Conservation (phyloP, 2,888 invertebrate genomes). For the Tribolium freemani region DNA sequence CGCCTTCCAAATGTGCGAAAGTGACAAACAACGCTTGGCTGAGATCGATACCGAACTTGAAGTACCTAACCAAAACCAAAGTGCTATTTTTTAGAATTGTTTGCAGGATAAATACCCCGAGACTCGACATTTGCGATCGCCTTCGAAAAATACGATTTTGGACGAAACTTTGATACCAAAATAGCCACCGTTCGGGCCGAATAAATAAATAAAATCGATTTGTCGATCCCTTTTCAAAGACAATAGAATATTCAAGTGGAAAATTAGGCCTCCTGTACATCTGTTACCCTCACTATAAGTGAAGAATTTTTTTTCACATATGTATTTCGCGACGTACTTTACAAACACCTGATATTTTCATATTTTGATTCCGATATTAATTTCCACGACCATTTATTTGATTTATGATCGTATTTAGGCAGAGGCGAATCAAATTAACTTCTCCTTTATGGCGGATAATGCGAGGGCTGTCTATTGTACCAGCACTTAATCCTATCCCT, state of each 20-base stretch:
- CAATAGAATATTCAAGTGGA: conserved; percentile 65
- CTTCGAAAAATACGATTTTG: background rate
- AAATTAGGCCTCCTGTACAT: conserved; percentile 65
- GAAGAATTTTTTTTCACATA: too few relatives aligned
- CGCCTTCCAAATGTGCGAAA: background rate
- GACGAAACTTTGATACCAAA: background rate
- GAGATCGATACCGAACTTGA: conserved; percentile 6
- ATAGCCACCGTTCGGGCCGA: background rate
- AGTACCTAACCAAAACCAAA: background rate
- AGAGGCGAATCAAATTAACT: conserved; percentile 60
- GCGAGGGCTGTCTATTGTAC: conserved; percentile 34
- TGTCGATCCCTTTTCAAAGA: conserved; percentile 56
- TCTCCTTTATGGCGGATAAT: conserved; percentile 50
- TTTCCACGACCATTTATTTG: conserved; percentile 38
- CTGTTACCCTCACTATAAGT: conserved; percentile 55
- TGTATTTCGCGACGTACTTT: too few relatives aligned
- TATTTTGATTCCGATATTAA: conserved; percentile 10
- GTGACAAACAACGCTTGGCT: background rate
- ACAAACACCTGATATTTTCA: background rate
- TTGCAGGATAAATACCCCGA: conserved; percentile 1
- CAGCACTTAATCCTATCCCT: conserved; percentile 25
- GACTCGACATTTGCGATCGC: background rate
- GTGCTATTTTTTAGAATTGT: background rate
- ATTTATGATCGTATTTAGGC: conserved; percentile 63
- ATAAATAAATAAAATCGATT: background rate